Evolutionary conservation across 2,888 invertebrate genomes (phyloP), one percentile per base, ranked within the genome.

Genomic region (Ariolimax columbianus): DNA sequence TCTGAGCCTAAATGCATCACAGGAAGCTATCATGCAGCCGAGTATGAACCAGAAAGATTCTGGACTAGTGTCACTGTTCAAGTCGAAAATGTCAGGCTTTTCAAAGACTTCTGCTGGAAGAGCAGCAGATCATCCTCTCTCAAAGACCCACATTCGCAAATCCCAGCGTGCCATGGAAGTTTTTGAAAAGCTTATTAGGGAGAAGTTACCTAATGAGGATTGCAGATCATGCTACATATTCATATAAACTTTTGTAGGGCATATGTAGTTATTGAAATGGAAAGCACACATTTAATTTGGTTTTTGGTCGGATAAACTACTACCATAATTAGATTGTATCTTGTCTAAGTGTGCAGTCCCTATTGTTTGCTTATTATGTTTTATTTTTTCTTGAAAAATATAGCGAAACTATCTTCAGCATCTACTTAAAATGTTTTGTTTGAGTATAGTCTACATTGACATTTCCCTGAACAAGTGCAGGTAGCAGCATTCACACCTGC

Each of bases 221-320:
- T 91, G 91, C 86, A 86, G 89, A 68, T 89, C 91, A 23, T 89
- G 89, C 40, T 89, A 91, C 55, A 91, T 92, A 79, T 90, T 92
- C 85, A 90, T 92, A 83, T 92, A 87, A 89, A 43, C 17, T n/a
- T 14, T 0, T 63, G 11, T 51, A 47, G 9, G 17, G 6, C 40
- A n/a, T 1, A 7, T 43, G 38, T 43, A 23, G 43, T 3, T 43
- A 47, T 6, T 47, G 43, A n/a, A 4, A 19, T 73, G 2, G 43
- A 11, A 73, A 47, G n/a, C 47, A 47, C n/a, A n/a, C 26, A 43
- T 4, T 47, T 1, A 47, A 43, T 23, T 40, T 43, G 3, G n/a
- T 30, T 47, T 43, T 70, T 6, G 1, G 19, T 19, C 26, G 14
- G 17, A n/a, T 23, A 43, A 73, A n/a, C 43, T 23, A 30, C 26